Percentiles rank a stretch among this genome's conserved stretches.
phyloP scores from a whole-genome alignment of 1,140 invertebrate species.

The Venustaconcha ellipsiformis region DNA sequence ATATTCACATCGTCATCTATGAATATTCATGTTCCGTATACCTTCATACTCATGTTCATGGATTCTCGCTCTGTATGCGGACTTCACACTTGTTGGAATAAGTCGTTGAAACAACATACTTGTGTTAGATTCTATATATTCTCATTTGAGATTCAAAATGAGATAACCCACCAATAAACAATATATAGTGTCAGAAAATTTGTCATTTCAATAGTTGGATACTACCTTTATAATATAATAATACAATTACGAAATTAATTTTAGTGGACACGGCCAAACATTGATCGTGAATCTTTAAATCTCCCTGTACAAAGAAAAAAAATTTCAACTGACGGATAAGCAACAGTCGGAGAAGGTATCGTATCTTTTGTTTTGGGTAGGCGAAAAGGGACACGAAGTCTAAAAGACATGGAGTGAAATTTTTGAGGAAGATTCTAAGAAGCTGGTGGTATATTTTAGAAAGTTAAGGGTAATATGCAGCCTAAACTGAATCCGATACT shows the following conservation, averaged over 20 bases:
- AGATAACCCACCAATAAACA: no score
- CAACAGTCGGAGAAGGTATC: background rate
- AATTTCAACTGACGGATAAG: background rate
- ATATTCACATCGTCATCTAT: no score
- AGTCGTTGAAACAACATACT: no score
- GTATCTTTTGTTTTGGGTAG: background rate
- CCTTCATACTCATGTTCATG: no score
- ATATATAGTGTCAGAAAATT: no score
- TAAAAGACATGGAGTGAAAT: slow-evolving; percentile 8
- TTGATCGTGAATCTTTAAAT: background rate
- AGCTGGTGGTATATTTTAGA: slow-evolving; percentile 14
- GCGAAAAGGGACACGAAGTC: background rate
- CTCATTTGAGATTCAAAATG: no score
- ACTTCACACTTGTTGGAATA: no score
- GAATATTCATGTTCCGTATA: no score
- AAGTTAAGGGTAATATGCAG: slow-evolving; percentile 7
- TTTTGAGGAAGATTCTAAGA: slow-evolving; percentile 7
- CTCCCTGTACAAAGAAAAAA: background rate
- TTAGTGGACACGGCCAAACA: background rate
- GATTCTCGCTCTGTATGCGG: no score
- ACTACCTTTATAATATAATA: no score
- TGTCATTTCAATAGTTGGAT: no score
- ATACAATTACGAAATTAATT: background rate
- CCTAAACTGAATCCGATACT: slow-evolving; percentile 29
- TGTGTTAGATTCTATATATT: no score